Percentiles rank a stretch among this genome's conserved stretches.
Evolutionary conservation across 2,113 vertebrate species (phyloP).

Genomic region (Eudyptes chrysolophus): DNA sequence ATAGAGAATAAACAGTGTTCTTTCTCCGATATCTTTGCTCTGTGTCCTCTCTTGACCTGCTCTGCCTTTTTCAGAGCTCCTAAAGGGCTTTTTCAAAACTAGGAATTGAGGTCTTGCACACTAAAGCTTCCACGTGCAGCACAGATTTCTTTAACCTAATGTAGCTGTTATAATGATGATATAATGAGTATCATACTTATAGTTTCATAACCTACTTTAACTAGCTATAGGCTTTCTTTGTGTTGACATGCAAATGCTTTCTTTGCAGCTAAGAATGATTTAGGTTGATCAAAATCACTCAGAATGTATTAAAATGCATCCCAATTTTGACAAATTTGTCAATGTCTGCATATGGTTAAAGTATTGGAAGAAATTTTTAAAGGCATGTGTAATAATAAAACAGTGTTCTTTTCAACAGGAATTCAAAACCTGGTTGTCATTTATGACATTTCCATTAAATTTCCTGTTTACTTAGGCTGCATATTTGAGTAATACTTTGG

Average conservation of each 20-base stretch:
- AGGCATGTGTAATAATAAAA: not conserved
- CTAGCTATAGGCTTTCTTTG: not conserved
- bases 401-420: not conserved
- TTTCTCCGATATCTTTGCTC: not conserved
- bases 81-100: not conserved
- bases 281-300: not conserved
- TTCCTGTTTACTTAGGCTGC: not conserved
- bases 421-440: not conserved
- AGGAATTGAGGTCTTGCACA: not conserved
- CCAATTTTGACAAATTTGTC: not conserved
- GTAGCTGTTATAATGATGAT: not conserved
- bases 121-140: not conserved
- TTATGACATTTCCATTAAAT: not conserved
- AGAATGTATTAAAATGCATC: not conserved
- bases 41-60: not conserved
- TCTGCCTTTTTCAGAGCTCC: not conserved
- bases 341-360: not conserved
- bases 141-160: not conserved
- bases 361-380: not conserved
- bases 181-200: not conserved
- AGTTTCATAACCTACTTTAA: not conserved
- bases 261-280: not conserved
- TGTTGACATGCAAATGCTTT: not conserved
- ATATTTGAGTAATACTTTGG: not conserved
- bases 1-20: not conserved